Evolutionary conservation across 2,113 vertebrate genomes (phyloP).

Genomic region (Pseudopipra pipra): DNA sequence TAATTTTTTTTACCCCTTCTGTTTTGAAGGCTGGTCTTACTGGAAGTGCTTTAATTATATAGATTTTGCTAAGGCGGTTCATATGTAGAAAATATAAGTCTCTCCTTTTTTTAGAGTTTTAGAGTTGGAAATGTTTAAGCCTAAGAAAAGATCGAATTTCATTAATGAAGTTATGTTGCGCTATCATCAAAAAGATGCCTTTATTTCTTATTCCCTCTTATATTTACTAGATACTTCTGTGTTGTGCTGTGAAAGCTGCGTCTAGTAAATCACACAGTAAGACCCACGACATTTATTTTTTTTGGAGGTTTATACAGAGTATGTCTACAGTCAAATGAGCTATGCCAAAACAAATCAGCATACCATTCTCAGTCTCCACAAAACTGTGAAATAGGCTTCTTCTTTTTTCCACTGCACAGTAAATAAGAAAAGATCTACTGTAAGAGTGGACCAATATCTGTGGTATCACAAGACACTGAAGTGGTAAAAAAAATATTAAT

Average conservation of each 20-base stretch:
- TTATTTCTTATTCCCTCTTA: conserved; percentile 19
- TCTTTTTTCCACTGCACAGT: conserved; percentile 13
- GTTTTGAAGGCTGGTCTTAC: neutral
- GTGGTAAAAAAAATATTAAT: neutral
- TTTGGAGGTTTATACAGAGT: neutral
- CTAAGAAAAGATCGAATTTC: conserved; percentile 33
- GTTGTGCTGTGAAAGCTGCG: conserved; percentile 3
- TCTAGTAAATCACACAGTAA: conserved; percentile 12
- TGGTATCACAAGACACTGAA: neutral
- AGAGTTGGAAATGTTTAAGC: neutral
- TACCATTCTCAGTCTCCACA: neutral
- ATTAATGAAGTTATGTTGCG: neutral
- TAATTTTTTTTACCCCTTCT: neutral
- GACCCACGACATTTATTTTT: neutral
- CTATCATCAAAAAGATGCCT: neutral
- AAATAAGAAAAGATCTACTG: neutral
- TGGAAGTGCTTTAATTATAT: neutral
- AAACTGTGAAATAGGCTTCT: neutral
- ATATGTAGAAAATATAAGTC: neutral
- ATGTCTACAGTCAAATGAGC: conserved; percentile 32
- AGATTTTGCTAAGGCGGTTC: neutral
- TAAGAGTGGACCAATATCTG: neutral
- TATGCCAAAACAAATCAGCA: neutral
- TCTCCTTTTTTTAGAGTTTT: neutral
- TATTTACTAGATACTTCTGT: conserved; percentile 20